Base-by-base conservation (phyloP, 2,113 vertebrate genomes). In the Hoplias malabaricus region DNA sequence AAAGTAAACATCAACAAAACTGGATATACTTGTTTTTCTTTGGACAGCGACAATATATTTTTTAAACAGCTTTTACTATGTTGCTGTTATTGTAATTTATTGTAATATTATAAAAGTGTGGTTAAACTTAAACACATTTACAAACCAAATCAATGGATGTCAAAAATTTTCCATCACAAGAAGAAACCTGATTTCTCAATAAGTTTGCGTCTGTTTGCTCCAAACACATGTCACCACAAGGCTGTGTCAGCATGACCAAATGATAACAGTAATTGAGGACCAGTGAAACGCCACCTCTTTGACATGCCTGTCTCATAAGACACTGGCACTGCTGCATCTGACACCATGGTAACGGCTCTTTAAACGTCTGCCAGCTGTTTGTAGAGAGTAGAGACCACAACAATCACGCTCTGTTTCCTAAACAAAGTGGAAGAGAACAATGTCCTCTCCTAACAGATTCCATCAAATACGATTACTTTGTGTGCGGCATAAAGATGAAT, bases 341-440 rank as follows among this genome's bases (percentile, higher is more conserved):
- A 13, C 16, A 21, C 36, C 70, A 61, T 46, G 56, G 70, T 42
- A 73, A 73, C 70, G 3, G 70, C 14, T 43, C 23, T 43, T 34
- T 46, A 21, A 43, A 61, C 14, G 40, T 61, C 53, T 6, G 36
- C 23, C 54, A 59, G 70, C 70, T 61, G 23, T 14, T 73, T 40
- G 43, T 73, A 23, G 9, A 73, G 38, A 46, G 19, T 31, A 21
- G 21, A 73, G 56, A 73, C 57, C 57, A 74, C 27, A 74, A 46
- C 42, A 40, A 6, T 42, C 1, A 23, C 12, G 4, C 11, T 46
- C 38, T 62, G 53, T 43, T 73, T 73, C 70, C 53, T 43, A 43
- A 73, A 73, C 36, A 73, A 61, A 38, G 54, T 43, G 25, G 36
- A 59, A 36, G 54, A 73, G 25, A n/a, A 43, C 70, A 54, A n/a